phyloP scores from a whole-genome alignment of 1,140 invertebrate species.

The Cheumatopsyche charites region DNA sequence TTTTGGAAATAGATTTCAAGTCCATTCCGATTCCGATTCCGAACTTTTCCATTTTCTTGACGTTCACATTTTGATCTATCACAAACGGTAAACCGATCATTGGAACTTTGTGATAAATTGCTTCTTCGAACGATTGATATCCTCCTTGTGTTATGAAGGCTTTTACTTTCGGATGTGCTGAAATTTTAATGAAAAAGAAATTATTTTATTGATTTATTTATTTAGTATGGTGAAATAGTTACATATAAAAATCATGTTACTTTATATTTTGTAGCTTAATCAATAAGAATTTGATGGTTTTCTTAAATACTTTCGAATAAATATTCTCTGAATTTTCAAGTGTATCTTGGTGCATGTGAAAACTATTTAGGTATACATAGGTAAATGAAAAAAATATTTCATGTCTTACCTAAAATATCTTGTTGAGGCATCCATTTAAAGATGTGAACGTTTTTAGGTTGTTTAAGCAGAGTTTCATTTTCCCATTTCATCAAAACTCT shows the following conservation, averaged over 20 bases:
- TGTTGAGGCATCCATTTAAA: slow-evolving; percentile 56
- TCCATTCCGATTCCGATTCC: slow-evolving; percentile 45
- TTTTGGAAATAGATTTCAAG: slow-evolving; percentile 38
- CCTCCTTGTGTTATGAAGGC: slow-evolving; percentile 69
- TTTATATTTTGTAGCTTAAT: too few relatives aligned
- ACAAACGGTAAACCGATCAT: slow-evolving; percentile 59
- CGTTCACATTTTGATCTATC: slow-evolving; percentile 54
- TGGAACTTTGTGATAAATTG: slow-evolving; percentile 62
- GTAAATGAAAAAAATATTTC: too few relatives aligned
- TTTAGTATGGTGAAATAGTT: too few relatives aligned
- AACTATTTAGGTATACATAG: too few relatives aligned
- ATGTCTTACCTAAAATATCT: slow-evolving; percentile 43
- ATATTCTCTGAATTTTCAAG: too few relatives aligned
- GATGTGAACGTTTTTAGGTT: slow-evolving; percentile 60
- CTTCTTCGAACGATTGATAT: slow-evolving; percentile 64
- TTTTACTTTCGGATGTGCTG: slow-evolving; percentile 62
- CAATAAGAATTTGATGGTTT: too few relatives aligned
- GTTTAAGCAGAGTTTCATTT: slow-evolving; percentile 51
- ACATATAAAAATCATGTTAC: too few relatives aligned
- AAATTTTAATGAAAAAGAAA: slow-evolving; percentile 37
- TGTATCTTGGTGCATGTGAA: too few relatives aligned
- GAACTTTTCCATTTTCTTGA: slow-evolving; percentile 39
- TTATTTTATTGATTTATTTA: too few relatives aligned
- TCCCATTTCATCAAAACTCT: slow-evolving; percentile 70
- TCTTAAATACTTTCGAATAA: too few relatives aligned